phyloP scores from a whole-genome alignment of 2,113 vertebrate genomes.

The Corythoichthys haematopterus region DNA sequence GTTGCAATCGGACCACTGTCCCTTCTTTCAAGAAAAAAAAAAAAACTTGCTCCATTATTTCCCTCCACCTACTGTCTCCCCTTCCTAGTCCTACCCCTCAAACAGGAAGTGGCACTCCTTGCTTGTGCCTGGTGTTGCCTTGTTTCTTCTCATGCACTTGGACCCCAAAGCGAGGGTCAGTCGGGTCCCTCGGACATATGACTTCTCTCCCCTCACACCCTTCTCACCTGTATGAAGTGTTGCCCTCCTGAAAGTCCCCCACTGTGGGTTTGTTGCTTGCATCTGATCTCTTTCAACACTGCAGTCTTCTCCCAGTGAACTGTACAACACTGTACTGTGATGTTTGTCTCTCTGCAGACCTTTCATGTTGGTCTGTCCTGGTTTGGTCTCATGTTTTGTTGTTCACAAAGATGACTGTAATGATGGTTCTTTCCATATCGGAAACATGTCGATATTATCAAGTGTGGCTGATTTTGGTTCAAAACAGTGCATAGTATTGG shows the following conservation, averaged over 20 bases:
- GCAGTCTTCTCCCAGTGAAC: conserved; percentile 54
- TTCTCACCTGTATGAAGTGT: conserved; percentile 64
- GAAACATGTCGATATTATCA: background rate
- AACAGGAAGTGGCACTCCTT: conserved; percentile 63
- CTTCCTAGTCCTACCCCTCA: conserved; percentile 45
- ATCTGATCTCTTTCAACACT: conserved; percentile 65
- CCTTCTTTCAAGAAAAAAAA: conserved; percentile 6
- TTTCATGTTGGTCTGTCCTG: conserved; percentile 66
- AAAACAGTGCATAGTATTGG: background rate
- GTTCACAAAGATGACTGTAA: conserved; percentile 33
- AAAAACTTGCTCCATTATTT: conserved; percentile 43
- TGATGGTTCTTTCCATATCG: conserved; percentile 14
- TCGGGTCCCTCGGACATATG: conserved; percentile 39
- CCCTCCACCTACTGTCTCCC: conserved; percentile 37
- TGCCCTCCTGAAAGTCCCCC: conserved; percentile 38
- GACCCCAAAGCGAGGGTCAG: conserved; percentile 51
- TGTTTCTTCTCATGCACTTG: conserved; percentile 65
- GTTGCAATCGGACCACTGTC: conserved; percentile 55
- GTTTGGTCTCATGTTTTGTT: conserved; percentile 65
- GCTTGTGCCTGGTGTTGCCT: conserved; percentile 52
- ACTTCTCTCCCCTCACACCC: conserved; percentile 24
- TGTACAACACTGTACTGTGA: conserved; percentile 48
- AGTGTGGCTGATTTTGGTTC: conserved; percentile 11
- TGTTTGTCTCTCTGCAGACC: conserved; percentile 63
- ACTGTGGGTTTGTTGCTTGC: conserved; percentile 77